These are phyloP conservation scores for Pseudomyrmex concolor DNA, from an alignment of 1,140 invertebrate species.

Conservation along the genomic window DNA sequence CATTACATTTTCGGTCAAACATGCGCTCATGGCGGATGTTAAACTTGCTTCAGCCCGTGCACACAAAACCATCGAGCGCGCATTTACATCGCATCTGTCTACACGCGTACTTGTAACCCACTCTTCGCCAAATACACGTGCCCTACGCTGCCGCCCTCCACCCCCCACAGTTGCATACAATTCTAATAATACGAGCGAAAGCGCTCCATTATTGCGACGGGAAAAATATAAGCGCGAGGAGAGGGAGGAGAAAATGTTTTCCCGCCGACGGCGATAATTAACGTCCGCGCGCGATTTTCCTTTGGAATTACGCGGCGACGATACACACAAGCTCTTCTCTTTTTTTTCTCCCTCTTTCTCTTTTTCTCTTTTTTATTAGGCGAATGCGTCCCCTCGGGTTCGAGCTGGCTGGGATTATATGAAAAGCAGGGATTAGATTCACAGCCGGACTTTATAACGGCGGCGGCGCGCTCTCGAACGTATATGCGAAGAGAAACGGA, in stretches of 20 bases:
- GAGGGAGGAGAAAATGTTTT: constrained; percentile 28
- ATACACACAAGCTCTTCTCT: not conserved
- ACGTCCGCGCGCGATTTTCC: constrained; percentile 3
- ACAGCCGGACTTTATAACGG: constrained; percentile 31
- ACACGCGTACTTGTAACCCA: constrained; percentile 46
- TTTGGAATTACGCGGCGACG: constrained; percentile 8
- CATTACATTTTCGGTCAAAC: constrained; percentile 50
- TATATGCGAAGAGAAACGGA: constrained; percentile 29
- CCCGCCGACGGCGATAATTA: constrained; percentile 36
- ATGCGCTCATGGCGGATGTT: constrained; percentile 42
- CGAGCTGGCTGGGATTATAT: constrained; percentile 15
- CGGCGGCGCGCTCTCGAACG: not conserved
- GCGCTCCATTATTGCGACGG: constrained; percentile 20
- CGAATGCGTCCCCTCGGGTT: not conserved
- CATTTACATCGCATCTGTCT: constrained; percentile 46
- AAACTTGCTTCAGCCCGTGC: constrained; percentile 40
- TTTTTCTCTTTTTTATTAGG: not conserved
- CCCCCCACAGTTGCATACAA: not conserved
- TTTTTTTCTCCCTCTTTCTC: not conserved
- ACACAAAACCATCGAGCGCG: constrained; percentile 49
- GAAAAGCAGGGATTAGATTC: constrained; percentile 52
- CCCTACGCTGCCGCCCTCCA: not conserved
- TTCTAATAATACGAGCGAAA: constrained; percentile 42
- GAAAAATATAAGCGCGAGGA: not conserved
- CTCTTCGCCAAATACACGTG: constrained; percentile 39